phyloP scores from a whole-genome alignment of 2,888 invertebrate species.

The Amphipoea lucens region DNA sequence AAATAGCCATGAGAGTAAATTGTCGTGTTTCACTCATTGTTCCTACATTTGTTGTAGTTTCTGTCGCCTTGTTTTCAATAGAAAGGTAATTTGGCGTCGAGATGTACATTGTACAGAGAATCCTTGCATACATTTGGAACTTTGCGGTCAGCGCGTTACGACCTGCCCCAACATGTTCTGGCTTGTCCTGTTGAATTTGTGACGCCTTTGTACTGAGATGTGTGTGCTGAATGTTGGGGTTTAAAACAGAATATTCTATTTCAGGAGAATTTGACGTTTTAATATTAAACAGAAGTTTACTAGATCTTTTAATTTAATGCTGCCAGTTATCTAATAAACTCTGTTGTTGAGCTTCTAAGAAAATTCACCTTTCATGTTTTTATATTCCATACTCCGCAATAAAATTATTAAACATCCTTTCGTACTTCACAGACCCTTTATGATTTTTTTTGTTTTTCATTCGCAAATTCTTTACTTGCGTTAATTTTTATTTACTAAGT shows the following conservation, averaged over 20 bases:
- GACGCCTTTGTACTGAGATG: conserved; percentile 44
- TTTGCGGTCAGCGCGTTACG: conserved; percentile 60
- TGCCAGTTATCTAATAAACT: not conserved
- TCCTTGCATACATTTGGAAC: conserved; percentile 63
- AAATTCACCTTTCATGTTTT: not conserved
- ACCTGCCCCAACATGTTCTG: conserved; percentile 45
- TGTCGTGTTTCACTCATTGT: conserved; percentile 1
- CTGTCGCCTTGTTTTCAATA: conserved; percentile 42
- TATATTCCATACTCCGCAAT: not conserved
- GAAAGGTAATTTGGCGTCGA: conserved; percentile 48
- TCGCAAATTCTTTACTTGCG: not conserved
- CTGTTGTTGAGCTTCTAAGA: not conserved
- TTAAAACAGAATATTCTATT: conserved; percentile 9
- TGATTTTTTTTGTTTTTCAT: not conserved
- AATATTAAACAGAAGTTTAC: not conserved
- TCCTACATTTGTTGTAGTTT: conserved; percentile 16
- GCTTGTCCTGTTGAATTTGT: conserved; percentile 51
- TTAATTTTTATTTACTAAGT: not conserved
- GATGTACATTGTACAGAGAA: conserved; percentile 37
- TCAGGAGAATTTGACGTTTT: not conserved
- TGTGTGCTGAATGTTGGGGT: conserved; percentile 25
- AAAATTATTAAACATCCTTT: not conserved
- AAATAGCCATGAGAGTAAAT: not conserved
- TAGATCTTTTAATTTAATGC: not conserved
- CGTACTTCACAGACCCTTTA: not conserved